phyloP scores from a whole-genome alignment of 1,140 invertebrate genomes.

The Melitaea cinxia region DNA sequence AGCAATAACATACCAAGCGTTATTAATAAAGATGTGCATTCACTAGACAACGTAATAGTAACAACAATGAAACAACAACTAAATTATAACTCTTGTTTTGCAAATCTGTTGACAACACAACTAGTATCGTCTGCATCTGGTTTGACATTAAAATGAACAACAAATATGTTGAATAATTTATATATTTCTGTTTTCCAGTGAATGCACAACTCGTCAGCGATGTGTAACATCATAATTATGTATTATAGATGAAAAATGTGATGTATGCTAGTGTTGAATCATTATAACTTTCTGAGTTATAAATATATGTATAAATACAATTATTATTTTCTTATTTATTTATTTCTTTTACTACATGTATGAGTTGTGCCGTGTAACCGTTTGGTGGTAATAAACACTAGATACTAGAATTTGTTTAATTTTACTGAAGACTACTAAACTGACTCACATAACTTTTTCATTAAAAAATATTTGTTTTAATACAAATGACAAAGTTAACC shows the following conservation, averaged over 20 bases:
- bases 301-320: too few species aligned
- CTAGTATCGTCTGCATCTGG: too few species aligned
- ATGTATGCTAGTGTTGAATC: slow-evolving; percentile 1
- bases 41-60: neutral
- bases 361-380: neutral
- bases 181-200: too few species aligned
- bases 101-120: too few species aligned
- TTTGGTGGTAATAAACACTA: neutral
- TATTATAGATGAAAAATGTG: slow-evolving; percentile 2
- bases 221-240: neutral
- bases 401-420: neutral
- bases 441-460: too few species aligned
- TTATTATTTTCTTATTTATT: neutral
- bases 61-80: neutral
- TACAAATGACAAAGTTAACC: too few species aligned
- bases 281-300: neutral
- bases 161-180: too few species aligned
- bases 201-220: too few species aligned
- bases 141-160: too few species aligned
- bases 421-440: too few species aligned
- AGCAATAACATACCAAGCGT: neutral
- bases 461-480: too few species aligned
- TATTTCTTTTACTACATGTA: neutral
- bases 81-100: too few species aligned
- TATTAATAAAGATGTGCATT: neutral